Percentiles rank a stretch among this genome's conserved stretches.
Evolutionary conservation across 2,888 invertebrate species (phyloP).

Genomic region (Minunthozetes semirufus): DNA sequence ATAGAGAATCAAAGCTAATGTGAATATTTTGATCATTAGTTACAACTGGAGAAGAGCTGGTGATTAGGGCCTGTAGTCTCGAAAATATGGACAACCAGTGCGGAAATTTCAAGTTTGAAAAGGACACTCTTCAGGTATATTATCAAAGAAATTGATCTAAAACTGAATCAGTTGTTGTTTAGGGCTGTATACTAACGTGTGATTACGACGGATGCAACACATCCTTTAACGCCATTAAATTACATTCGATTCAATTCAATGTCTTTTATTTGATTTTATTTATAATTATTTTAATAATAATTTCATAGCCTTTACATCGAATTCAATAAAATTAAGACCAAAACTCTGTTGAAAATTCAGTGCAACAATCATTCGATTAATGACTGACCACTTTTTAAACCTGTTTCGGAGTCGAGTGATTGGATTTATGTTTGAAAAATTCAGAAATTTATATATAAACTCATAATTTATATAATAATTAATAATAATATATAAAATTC

Average conservation of each 20-base stretch:
- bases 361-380: not conserved
- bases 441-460: not conserved
- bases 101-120: conserved; percentile 52
- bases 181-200: conserved; percentile 55
- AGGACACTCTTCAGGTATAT: conserved; percentile 47
- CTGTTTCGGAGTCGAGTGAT: not conserved
- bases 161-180: not conserved
- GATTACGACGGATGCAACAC: conserved; percentile 53
- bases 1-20: too few relatives aligned
- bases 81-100: conserved; percentile 54
- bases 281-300: not conserved
- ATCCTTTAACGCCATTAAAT: not conserved
- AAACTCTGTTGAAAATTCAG: not conserved
- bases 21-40: conserved; percentile 46
- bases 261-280: conserved; percentile 3
- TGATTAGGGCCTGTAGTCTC: conserved; percentile 52
- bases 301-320: not conserved
- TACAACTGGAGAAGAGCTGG: conserved; percentile 48
- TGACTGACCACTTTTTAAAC: not conserved
- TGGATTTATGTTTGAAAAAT: not conserved
- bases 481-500: not conserved
- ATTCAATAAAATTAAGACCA: not conserved
- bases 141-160: not conserved
- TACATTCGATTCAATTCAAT: not conserved
- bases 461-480: conserved; percentile 21